Conservation (phyloP, 2,797 vertebrate genomes). For the Megaceryle alcyon region DNA sequence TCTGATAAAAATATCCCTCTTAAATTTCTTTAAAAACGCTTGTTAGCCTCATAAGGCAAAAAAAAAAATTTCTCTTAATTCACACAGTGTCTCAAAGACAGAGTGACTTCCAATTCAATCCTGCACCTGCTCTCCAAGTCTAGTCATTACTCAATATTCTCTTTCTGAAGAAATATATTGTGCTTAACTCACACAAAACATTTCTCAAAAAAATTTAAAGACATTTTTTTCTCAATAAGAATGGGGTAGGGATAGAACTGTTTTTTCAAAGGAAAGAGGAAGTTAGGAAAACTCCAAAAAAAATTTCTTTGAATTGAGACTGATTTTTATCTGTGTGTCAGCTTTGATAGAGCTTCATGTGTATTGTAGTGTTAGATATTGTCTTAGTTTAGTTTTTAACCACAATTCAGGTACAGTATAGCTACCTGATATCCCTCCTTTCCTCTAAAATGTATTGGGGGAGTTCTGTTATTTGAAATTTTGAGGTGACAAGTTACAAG, state of each 20-base stretch:
- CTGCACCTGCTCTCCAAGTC: not conserved
- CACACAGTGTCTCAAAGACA: not conserved
- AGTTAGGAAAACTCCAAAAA: not conserved
- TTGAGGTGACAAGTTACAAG: not conserved
- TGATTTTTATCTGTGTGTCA: not conserved
- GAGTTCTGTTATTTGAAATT: not conserved
- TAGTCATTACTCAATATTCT: not conserved
- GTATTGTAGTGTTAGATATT: not conserved
- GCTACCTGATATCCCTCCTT: not conserved
- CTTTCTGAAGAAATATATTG: not conserved
- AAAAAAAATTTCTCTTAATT: not conserved
- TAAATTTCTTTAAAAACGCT: not conserved
- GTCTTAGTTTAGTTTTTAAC: not conserved
- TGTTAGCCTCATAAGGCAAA: not conserved
- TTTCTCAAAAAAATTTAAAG: not conserved
- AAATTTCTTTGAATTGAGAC: not conserved
- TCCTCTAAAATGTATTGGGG: not conserved
- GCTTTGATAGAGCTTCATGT: not conserved
- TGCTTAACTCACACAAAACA: not conserved
- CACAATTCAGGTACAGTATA: not conserved
- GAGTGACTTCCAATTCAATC: not conserved
- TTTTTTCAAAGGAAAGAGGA: not conserved
- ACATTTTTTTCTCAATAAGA: not conserved
- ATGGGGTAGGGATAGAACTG: rapidly evolving
- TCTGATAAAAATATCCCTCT: not conserved